Evolutionary conservation across 2,797 vertebrate species (phyloP).

Genomic region (Rhynchonycteris naso): DNA sequence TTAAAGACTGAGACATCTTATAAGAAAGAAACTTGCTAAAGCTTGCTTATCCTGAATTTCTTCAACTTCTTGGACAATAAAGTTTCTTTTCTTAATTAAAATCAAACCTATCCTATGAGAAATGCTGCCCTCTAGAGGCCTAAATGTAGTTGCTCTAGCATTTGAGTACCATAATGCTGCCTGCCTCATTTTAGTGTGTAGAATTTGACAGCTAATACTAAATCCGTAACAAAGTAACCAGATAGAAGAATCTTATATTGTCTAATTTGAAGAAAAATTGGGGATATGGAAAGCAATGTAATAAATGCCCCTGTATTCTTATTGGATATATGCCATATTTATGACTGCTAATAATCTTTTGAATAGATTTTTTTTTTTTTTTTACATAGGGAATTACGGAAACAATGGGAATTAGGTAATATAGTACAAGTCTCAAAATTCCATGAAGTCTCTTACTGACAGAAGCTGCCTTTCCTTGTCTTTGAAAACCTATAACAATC

Average conservation of each 20-base stretch:
- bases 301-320: not conserved
- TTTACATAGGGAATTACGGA: not conserved
- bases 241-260: not conserved
- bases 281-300: not conserved
- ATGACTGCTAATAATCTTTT: not conserved
- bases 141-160: constrained; percentile 51
- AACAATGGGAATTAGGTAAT: too few species aligned
- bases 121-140: constrained; percentile 80
- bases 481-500: not conserved
- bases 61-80: constrained; percentile 17
- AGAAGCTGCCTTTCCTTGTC: constrained; percentile 2
- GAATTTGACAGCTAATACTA: not conserved
- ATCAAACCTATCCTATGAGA: constrained; percentile 45
- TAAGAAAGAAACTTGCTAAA: constrained; percentile 34
- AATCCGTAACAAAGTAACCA: not conserved
- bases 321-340: constrained; percentile 8
- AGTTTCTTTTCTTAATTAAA: not conserved
- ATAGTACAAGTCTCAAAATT: not conserved
- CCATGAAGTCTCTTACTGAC: not conserved
- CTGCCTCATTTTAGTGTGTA: not conserved
- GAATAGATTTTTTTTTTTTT: not conserved
- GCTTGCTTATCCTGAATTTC: constrained; percentile 45
- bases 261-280: constrained; percentile 31
- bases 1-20: constrained; percentile 38
- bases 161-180: not conserved